phyloP scores from a whole-genome alignment of 2,797 vertebrate species.

The Acridotheres tristis region DNA sequence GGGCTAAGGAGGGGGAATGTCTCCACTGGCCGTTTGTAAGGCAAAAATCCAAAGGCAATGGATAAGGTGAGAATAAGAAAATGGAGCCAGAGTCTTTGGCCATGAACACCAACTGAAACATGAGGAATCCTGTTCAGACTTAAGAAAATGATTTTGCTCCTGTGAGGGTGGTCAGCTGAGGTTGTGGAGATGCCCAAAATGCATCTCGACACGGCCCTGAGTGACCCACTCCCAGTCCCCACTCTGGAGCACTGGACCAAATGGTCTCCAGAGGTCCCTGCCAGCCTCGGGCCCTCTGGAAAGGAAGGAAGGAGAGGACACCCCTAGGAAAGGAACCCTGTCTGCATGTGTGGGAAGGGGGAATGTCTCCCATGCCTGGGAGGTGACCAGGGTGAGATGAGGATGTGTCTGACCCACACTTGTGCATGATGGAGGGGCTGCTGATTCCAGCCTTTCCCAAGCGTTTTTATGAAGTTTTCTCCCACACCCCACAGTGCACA shows the following conservation, averaged over 20 bases:
- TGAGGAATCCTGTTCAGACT: neutral
- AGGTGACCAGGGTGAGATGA: neutral
- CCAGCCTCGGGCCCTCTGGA: neutral
- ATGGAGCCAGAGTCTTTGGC: neutral
- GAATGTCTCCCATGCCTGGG: neutral
- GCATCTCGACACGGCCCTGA: neutral
- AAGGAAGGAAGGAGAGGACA: neutral
- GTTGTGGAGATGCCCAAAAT: neutral
- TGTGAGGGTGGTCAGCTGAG: neutral
- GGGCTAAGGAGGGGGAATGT: neutral
- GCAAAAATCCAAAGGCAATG: neutral
- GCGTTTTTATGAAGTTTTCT: neutral
- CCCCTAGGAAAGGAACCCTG: neutral
- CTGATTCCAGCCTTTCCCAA: neutral
- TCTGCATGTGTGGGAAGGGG: neutral
- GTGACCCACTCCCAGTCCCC: accelerated
- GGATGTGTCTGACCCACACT: accelerated
- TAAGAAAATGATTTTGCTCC: neutral
- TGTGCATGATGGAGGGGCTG: neutral
- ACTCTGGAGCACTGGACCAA: neutral
- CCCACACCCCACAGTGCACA: neutral
- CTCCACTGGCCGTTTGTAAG: neutral
- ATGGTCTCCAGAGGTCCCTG: neutral
- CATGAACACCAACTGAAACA: neutral
- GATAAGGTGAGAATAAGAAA: neutral